These are phyloP conservation scores for Ametastegia equiseti DNA, from an alignment of 2,888 invertebrate species.

Conservation along the genomic window DNA sequence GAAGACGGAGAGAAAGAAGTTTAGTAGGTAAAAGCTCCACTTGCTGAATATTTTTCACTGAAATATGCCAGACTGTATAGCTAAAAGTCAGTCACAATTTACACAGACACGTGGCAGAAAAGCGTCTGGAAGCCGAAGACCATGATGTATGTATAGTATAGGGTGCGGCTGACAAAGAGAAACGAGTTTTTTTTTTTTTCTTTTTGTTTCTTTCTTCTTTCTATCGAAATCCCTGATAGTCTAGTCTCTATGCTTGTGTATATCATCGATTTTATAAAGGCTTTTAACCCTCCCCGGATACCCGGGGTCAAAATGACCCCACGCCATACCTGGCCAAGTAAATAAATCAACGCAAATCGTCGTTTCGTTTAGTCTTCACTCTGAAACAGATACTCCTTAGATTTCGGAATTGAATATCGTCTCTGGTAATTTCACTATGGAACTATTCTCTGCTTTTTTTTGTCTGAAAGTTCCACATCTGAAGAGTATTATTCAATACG, in stretches of 20 bases:
- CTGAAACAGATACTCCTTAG: no score
- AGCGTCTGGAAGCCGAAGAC: background rate
- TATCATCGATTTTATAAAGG: background rate
- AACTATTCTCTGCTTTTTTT: no score
- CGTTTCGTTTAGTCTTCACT: no score
- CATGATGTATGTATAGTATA: no score
- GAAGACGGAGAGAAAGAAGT: background rate
- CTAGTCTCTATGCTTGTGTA: background rate
- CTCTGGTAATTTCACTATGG: no score
- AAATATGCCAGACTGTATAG: background rate
- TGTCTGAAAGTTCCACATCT: no score
- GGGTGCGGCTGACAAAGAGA: background rate
- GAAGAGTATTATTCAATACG: no score
- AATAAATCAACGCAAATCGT: no score
- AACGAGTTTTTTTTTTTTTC: background rate
- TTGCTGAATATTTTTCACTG: background rate
- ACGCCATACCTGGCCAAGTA: no score
- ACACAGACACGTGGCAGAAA: background rate
- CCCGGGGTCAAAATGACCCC: no score
- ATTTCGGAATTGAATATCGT: no score
- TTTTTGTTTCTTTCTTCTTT: background rate
- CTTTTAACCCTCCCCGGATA: no score
- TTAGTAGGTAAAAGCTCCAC: background rate
- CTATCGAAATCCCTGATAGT: background rate
- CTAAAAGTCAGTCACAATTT: constrained; percentile 14